Conservation (phyloP, 2,113 vertebrate genomes). For the Morone chrysops region DNA sequence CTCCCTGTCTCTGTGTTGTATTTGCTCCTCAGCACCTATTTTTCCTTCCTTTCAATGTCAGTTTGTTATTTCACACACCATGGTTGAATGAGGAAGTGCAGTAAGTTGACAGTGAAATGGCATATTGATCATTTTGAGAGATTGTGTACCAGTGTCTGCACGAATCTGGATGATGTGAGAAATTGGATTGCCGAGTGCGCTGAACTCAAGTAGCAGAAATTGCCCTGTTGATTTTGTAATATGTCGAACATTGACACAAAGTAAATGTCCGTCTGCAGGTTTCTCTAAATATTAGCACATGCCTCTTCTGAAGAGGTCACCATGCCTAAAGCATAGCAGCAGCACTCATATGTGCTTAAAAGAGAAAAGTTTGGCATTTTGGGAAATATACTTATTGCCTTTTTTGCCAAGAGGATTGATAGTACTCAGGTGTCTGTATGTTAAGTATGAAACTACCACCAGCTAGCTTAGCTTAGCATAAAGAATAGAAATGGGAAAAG, state of each 20-base stretch:
- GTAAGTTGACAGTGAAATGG: constrained; percentile 24
- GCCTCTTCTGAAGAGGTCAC: not conserved
- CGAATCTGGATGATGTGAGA: not conserved
- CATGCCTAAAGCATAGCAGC: not conserved
- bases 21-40: not conserved
- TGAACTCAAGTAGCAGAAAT: constrained; percentile 17
- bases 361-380: not conserved
- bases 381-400: not conserved
- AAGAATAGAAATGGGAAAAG: not conserved
- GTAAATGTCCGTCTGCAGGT: constrained; percentile 9
- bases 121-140: constrained; percentile 37
- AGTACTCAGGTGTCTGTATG: accelerated
- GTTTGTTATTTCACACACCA: not conserved
- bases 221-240: constrained; percentile 23
- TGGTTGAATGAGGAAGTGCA: constrained; percentile 17
- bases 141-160: constrained; percentile 1
- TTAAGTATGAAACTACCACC: not conserved
- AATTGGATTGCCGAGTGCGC: constrained; percentile 8
- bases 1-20: not conserved
- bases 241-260: constrained; percentile 20
- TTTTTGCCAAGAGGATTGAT: not conserved
- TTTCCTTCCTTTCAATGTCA: not conserved
- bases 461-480: constrained; percentile 2
- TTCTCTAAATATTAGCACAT: not conserved
- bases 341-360: not conserved